Evolutionary conservation across 2,113 vertebrate species (phyloP), one percentile per base, ranked within the genome.

Genomic region (Neopipo cinnamomea): DNA sequence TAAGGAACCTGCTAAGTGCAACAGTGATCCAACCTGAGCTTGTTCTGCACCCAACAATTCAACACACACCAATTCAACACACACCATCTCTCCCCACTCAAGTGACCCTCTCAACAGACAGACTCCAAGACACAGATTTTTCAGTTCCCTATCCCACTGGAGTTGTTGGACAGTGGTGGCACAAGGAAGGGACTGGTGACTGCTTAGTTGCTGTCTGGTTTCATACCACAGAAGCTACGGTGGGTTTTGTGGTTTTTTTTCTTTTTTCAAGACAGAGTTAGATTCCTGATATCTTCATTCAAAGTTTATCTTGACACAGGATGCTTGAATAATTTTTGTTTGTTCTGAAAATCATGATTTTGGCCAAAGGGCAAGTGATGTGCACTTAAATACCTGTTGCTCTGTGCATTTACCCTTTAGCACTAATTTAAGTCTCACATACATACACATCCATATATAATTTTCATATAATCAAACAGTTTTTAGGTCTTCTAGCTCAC

Each of bases 121-220:
- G 39, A 85, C 3, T 1, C 2, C 8, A 73, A 50, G 16, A 14
- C 21, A 52, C 2, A 12, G 6, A 65, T 25, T 87, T 53, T 62
- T 30, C 73, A 68, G 31, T 85, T 81, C 24, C 10, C 15, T 9
- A 25, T 27, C 13, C 22, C 0, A 0, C 6, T 65, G 17, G 16
- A 73, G 6, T 6, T 61, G 19, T 59, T 23, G 6, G 19, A 13
- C 33, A 65, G 21, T 5, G 15, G 31, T n/a, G 25, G 8, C 37
- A 55, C 3, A 1, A 77, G 18, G 6, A 82, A 81, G 17, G 70
- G 27, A 19, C 23, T 30, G 5, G 5, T 24, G 20, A 27, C 31
- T 71, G 18, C 6, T 78, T 41, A 18, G 18, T 12, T 30, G 8
- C 46, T 85, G 8, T 20, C 37, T 62, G 4, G 7, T 19, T 58